phyloP scores from a whole-genome alignment of 2,113 vertebrate species.

The Lethenteron camtschaticum region DNA sequence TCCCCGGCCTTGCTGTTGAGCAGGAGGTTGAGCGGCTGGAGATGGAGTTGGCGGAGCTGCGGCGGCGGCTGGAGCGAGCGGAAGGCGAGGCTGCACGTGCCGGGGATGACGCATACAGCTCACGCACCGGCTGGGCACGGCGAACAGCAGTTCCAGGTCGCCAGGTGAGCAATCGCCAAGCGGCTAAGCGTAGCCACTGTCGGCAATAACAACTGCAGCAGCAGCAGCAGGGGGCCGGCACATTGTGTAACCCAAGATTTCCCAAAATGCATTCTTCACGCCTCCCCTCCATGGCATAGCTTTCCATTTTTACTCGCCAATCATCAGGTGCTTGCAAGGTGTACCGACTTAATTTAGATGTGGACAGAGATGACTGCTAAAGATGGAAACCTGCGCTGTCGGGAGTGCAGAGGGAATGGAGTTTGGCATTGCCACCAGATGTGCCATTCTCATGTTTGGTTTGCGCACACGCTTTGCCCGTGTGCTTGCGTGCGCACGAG shows the following conservation, averaged over 20 bases:
- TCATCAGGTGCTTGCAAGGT: neutral
- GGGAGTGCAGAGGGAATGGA: too few species aligned
- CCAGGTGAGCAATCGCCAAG: too few species aligned
- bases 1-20: neutral
- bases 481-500: conserved; percentile 10
- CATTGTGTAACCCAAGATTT: too few species aligned
- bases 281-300: too few species aligned
- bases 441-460: neutral
- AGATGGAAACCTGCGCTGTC: neutral
- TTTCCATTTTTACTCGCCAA: too few species aligned
- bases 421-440: neutral
- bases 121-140: neutral
- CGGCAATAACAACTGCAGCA: too few species aligned
- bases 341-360: conserved; percentile 4
- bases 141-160: neutral
- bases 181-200: too few species aligned
- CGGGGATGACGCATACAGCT: neutral
- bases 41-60: neutral
- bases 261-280: too few species aligned
- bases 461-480: conserved; percentile 6
- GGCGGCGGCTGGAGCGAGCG: neutral
- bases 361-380: neutral
- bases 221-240: too few species aligned
- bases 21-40: conserved; percentile 2
- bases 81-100: neutral